These are phyloP conservation scores for Machimus rusticus DNA, from an alignment of 2,888 invertebrate genomes.

Conservation along the genomic window DNA sequence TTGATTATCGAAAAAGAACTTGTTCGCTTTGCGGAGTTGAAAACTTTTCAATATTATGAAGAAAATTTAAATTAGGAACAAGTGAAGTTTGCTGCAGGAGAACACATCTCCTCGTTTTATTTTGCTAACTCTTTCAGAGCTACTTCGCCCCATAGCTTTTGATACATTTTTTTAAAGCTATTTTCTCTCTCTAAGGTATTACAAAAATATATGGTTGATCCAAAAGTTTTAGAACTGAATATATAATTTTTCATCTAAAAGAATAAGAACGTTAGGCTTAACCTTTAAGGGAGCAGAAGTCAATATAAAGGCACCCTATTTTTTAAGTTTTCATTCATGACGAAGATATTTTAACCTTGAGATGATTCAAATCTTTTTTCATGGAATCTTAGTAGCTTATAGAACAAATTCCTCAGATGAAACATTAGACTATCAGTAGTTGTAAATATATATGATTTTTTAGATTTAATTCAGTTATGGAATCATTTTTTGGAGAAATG, in stretches of 20 bases:
- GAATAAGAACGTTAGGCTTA: no score
- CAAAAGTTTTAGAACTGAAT: not conserved
- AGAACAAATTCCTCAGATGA: no score
- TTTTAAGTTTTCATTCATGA: no score
- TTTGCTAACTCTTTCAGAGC: not conserved
- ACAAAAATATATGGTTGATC: not conserved
- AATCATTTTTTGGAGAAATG: no score
- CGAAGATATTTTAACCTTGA: no score
- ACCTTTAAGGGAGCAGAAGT: no score
- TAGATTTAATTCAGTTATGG: no score
- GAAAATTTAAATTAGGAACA: not conserved
- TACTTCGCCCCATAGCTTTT: not conserved
- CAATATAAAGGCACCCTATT: no score
- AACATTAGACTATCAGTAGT: no score
- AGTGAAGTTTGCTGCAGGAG: not conserved
- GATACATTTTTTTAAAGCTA: not conserved
- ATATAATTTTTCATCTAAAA: not conserved
- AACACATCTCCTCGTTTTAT: not conserved
- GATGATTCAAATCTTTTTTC: no score
- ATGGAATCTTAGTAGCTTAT: no score
- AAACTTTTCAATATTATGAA: constrained; percentile 5
- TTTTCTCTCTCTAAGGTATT: not conserved
- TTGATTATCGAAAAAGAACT: not conserved
- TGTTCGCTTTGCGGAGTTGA: not conserved
- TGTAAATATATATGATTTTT: no score